Conservation (phyloP, 2,888 invertebrate species). For the Euzetes globulus region DNA sequence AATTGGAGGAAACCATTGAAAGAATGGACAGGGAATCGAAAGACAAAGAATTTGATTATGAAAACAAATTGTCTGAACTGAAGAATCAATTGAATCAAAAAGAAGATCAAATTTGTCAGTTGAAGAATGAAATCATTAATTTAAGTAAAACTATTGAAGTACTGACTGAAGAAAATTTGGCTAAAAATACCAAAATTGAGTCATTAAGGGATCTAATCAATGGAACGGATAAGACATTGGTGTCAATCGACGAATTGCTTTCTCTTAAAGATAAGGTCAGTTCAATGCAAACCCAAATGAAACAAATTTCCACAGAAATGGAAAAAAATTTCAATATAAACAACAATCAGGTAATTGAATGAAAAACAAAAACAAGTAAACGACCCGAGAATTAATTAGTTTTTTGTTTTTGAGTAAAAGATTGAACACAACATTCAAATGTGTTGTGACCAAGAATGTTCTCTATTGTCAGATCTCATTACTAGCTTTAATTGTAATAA, state of each 20-base stretch:
- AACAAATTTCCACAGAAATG: slow-evolving; percentile 7
- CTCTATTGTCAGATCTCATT: no score
- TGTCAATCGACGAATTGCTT: background rate
- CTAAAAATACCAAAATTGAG: background rate
- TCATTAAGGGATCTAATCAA: slow-evolving; percentile 7
- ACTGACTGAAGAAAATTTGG: background rate
- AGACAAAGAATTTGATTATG: background rate
- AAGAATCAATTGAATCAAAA: background rate
- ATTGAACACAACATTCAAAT: no score
- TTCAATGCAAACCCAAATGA: slow-evolving; percentile 22
- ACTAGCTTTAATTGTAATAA: no score
- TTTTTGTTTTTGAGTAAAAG: background rate
- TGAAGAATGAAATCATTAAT: background rate
- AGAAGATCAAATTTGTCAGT: background rate
- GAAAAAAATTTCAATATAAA: slow-evolving; percentile 11
- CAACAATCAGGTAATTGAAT: background rate
- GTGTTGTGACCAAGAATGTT: no score
- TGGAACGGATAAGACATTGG: slow-evolving; percentile 22
- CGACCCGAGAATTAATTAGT: background rate
- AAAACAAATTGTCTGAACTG: background rate
- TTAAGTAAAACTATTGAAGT: background rate
- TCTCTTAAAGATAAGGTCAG: background rate
- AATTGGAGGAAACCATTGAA: background rate
- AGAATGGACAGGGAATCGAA: background rate
- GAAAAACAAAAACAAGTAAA: background rate